phyloP scores from a whole-genome alignment of 2,888 invertebrate genomes.

The Cyclophora punctaria region DNA sequence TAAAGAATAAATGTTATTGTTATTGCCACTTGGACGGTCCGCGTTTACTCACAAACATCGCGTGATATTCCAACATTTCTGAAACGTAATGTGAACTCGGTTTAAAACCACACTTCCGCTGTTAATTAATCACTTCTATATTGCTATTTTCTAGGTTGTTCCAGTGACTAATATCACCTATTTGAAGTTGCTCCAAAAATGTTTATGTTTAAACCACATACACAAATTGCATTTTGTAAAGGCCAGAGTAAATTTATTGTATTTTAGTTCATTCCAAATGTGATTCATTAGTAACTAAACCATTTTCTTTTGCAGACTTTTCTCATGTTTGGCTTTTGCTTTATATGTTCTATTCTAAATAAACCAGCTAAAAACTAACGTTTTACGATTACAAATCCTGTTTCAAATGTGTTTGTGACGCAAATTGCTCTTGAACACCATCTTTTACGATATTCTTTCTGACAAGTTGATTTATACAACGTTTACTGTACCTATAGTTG shows the following conservation, averaged over 20 bases:
- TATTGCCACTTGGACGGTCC: constrained; percentile 4
- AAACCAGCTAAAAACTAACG: constrained; percentile 29
- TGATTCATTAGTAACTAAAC: too few species aligned
- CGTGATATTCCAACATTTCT: constrained; percentile 3
- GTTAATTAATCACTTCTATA: neutral
- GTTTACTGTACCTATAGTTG: too few species aligned
- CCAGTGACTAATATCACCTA: too few species aligned
- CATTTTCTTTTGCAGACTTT: neutral
- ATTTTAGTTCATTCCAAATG: too few species aligned
- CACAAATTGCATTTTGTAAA: too few species aligned
- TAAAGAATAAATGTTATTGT: constrained; percentile 24
- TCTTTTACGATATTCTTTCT: constrained; percentile 9
- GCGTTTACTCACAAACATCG: constrained; percentile 3
- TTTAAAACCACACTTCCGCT: too few species aligned
- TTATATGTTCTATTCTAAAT: constrained; percentile 17
- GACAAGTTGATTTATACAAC: neutral
- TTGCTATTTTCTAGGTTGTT: too few species aligned
- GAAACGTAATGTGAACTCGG: neutral
- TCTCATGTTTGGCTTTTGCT: constrained; percentile 7
- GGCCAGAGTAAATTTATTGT: too few species aligned
- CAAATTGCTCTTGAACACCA: constrained; percentile 12
- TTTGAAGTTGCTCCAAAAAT: too few species aligned
- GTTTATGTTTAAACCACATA: too few species aligned
- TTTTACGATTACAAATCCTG: constrained; percentile 28
- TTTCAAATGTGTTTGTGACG: constrained; percentile 21